Evolutionary conservation across 1,140 invertebrate species (phyloP).

Genomic region (Caenorhabditis remanei): DNA sequence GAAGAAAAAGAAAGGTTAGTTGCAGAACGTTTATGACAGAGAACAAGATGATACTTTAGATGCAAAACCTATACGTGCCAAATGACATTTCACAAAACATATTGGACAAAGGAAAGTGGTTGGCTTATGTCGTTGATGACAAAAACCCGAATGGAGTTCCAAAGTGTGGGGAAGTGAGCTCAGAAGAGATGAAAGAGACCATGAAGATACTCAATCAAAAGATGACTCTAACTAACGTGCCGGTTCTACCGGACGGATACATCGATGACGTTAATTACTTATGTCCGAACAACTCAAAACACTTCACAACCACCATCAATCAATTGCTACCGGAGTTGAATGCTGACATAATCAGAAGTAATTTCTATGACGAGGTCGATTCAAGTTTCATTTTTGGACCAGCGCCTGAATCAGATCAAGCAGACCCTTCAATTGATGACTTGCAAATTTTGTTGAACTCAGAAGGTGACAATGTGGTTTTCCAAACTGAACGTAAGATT

Average conservation of each 20-base stretch:
- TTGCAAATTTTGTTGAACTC: no score
- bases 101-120: conserved; percentile 30
- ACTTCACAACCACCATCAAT: not conserved
- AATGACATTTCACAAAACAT: not conserved
- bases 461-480: no score
- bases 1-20: not conserved
- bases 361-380: no score
- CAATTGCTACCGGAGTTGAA: not conserved
- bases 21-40: no score
- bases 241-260: not conserved
- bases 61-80: not conserved
- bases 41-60: not conserved
- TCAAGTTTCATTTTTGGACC: no score
- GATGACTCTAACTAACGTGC: not conserved
- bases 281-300: not conserved
- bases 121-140: conserved; percentile 28
- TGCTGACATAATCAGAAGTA: not conserved
- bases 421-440: no score
- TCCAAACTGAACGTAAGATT: no score
- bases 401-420: no score
- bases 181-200: conserved; percentile 2
- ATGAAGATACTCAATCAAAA: not conserved
- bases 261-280: not conserved
- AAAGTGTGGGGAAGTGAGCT: not conserved
- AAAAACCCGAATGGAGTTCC: conserved; percentile 14